Evolutionary conservation across 2,113 vertebrate genomes (phyloP).

Genomic region (Tragelaphus buxtoni): DNA sequence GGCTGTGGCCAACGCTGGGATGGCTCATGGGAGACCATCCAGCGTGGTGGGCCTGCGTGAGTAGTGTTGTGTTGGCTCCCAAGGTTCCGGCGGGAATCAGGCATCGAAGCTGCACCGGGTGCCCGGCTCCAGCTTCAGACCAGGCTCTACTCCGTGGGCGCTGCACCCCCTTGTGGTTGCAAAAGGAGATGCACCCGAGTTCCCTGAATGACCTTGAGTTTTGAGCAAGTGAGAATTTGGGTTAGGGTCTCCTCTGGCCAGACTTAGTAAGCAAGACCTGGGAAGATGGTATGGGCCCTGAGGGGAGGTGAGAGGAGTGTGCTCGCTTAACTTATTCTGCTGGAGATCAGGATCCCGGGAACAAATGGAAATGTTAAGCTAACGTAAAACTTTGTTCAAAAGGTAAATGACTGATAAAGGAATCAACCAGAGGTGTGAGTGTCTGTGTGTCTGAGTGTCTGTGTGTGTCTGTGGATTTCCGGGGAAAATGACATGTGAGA

Average conservation of each 20-base stretch:
- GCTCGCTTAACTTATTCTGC: not conserved
- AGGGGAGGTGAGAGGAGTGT: not conserved
- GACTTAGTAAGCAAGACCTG: not conserved
- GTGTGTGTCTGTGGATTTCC: not conserved
- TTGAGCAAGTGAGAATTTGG: not conserved
- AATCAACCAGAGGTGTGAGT: not conserved
- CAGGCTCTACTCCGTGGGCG: not conserved
- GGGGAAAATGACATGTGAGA: not conserved
- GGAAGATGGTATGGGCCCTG: not conserved
- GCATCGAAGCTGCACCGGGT: not conserved
- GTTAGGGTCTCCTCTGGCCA: not conserved
- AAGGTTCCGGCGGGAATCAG: not conserved
- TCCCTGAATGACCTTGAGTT: not conserved
- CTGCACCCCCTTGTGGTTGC: not conserved
- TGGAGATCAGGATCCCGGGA: not conserved
- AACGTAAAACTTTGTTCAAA: not conserved
- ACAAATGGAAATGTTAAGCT: not conserved
- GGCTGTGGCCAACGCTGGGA: not conserved
- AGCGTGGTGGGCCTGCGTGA: too few relatives aligned
- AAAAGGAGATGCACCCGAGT: not conserved
- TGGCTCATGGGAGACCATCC: too few relatives aligned
- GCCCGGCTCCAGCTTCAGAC: not conserved
- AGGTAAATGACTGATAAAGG: not conserved
- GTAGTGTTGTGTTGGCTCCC: fast-evolving
- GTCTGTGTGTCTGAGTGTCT: too few relatives aligned